A percentile compares a stretch with the other conserved stretches of the same genome.
phyloP scores from a whole-genome alignment of 2,113 vertebrate species.

The Lagenorhynchus albirostris region DNA sequence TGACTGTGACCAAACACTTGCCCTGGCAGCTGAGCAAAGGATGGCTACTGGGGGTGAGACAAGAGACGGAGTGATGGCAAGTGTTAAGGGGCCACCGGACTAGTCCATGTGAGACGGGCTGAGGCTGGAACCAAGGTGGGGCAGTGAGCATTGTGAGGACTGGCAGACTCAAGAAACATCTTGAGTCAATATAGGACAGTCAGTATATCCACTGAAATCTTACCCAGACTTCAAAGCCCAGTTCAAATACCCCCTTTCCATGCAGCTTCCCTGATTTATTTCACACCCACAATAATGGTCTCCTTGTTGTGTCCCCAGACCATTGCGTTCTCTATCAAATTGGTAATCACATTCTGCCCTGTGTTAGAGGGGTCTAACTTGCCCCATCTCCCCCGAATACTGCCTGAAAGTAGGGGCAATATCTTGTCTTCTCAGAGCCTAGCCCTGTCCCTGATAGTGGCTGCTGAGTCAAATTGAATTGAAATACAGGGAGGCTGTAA shows the following conservation, averaged over 20 bases:
- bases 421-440: neutral
- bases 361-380: neutral
- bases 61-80: neutral
- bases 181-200: neutral
- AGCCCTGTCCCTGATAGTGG: neutral
- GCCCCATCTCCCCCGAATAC: neutral
- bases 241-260: neutral
- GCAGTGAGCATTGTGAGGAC: neutral
- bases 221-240: neutral
- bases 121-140: neutral
- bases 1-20: neutral
- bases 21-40: neutral
- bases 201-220: neutral
- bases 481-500: neutral
- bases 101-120: neutral
- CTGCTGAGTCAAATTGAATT: neutral
- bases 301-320: neutral
- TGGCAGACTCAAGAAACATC: neutral
- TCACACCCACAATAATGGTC: neutral
- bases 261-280: neutral
- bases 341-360: fast-evolving
- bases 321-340: neutral
- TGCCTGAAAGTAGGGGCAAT: neutral
- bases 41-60: neutral
- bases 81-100: neutral